Evolutionary conservation across 2,113 vertebrate species (phyloP).

Genomic region (Elachura formosa): DNA sequence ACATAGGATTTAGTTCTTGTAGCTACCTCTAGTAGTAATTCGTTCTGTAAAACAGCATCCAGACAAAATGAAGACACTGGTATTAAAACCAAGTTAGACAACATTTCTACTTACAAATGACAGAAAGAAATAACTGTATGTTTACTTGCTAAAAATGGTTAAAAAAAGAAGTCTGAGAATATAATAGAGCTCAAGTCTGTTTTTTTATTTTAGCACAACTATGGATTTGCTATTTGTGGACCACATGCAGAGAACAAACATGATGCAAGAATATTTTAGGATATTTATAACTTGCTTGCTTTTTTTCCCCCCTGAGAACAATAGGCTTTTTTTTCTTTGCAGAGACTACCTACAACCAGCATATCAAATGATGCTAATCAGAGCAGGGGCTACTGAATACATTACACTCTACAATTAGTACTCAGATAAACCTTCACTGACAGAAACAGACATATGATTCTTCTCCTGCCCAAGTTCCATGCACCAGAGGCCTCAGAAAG

Average conservation of each 20-base stretch:
- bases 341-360: neutral
- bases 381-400: neutral
- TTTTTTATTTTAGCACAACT: neutral
- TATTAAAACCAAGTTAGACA: neutral
- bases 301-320: fast-evolving
- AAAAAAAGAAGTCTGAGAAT: neutral
- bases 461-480: neutral
- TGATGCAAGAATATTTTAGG: neutral
- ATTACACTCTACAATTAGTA: neutral
- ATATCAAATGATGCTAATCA: neutral
- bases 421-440: neutral
- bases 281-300: neutral
- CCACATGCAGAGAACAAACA: neutral
- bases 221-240: neutral
- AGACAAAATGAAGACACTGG: neutral
- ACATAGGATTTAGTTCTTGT: neutral
- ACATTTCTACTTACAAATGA: neutral
- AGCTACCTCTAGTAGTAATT: neutral
- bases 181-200: neutral
- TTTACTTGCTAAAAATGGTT: neutral
- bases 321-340: neutral
- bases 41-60: neutral
- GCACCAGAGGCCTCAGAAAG: neutral
- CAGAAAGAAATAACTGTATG: neutral
- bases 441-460: neutral